phyloP scores from a whole-genome alignment of 2,113 vertebrate species.

The Psettodes erumei region DNA sequence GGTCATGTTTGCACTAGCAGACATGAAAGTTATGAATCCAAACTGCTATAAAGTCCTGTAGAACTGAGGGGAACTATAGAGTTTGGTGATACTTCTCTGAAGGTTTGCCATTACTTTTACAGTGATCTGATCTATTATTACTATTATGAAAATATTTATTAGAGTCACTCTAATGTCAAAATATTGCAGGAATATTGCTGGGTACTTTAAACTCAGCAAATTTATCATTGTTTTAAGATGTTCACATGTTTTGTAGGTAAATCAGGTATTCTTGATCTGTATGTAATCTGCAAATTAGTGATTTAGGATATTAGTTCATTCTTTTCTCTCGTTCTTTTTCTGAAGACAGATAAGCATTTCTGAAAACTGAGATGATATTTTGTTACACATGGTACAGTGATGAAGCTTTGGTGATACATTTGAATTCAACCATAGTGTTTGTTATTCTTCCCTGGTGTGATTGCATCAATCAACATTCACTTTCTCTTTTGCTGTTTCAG shows the following conservation, averaged over 20 bases:
- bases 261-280: too few species aligned
- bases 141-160: neutral
- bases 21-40: neutral
- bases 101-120: neutral
- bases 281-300: neutral
- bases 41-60: neutral
- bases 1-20: neutral
- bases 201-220: neutral
- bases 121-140: neutral
- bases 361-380: neutral
- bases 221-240: neutral
- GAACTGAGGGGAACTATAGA: neutral
- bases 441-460: neutral
- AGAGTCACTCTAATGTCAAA: neutral
- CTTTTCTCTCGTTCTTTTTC: neutral
- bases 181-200: neutral
- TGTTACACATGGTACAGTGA: conserved; percentile 4
- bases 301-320: neutral
- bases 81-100: neutral
- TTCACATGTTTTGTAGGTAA: neutral
- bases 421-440: neutral
- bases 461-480: neutral
- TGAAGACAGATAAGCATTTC: neutral
- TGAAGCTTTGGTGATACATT: neutral
- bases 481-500: neutral